Conservation (phyloP, 1,140 invertebrate genomes). For the Sogatella furcifera region DNA sequence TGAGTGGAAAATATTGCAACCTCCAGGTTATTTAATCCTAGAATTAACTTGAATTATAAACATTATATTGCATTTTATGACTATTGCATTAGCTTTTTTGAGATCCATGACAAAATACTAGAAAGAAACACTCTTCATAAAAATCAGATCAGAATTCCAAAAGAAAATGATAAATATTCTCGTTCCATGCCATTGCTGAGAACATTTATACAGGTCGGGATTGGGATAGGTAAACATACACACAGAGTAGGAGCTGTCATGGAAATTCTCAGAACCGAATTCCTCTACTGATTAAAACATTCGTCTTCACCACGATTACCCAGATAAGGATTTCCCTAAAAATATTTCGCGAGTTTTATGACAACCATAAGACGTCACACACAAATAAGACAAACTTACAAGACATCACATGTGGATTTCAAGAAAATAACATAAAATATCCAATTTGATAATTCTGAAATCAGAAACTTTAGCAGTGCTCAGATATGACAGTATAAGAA, state of each 20-base stretch:
- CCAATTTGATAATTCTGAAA: too few relatives aligned
- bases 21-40: constrained; percentile 1
- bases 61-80: constrained; percentile 1
- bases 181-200: constrained; percentile 19
- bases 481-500: too few relatives aligned
- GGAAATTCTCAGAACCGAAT: constrained; percentile 10
- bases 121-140: neutral
- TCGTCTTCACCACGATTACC: too few relatives aligned
- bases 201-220: constrained; percentile 13
- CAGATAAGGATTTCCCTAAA: too few relatives aligned
- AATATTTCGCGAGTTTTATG: too few relatives aligned
- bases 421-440: too few relatives aligned
- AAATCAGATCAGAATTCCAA: neutral
- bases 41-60: neutral
- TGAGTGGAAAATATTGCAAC: neutral
- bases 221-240: constrained; percentile 20
- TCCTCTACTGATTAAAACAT: neutral
- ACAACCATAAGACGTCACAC: too few relatives aligned
- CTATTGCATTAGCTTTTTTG: neutral
- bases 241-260: constrained; percentile 20
- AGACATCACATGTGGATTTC: too few relatives aligned
- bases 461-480: too few relatives aligned
- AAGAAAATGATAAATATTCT: constrained; percentile 9
- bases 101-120: constrained; percentile 8
- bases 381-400: too few relatives aligned